Evolutionary conservation across 2,113 vertebrate genomes (phyloP), one percentile per base, ranked within the genome.

Genomic region (Eublepharis macularius): DNA sequence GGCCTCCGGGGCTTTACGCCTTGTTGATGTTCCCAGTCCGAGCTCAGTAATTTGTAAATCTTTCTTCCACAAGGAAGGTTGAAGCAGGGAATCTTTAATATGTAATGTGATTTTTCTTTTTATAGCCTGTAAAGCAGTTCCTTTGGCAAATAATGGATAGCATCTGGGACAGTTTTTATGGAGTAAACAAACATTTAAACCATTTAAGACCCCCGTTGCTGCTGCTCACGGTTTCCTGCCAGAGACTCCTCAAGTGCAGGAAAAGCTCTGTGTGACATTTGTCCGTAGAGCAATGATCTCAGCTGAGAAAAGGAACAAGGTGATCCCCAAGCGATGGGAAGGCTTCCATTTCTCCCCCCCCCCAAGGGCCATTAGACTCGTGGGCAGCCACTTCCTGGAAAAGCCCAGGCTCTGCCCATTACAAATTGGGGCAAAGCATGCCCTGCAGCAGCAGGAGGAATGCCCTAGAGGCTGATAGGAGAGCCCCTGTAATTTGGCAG

Each of bases 151-250:
- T 57, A 87, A 75, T 39, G 54, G 76, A 32, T 13, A 47, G 19
- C 51, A 49, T 39, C 45, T 5, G 54, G 74, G 74, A 51, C n/a
- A 29, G 10, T 21, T 85, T 80, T 83, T 66, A 77, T 13, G 43
- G 63, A 8, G 10, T 65, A 41, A 88, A 68, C 36, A 76, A 43
- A 65, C 54, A 68, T 41, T 76, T 11, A 88, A 82, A 65, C 7
- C 82, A 10, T 29, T 76, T 41, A 39, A 80, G 80, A 66, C 24
- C 7, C 9, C 6, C 1, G 66, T 76, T 21, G 41, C n/a, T n/a
- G n/a, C n/a, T 45, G 69, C 70, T 13, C 39, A 24, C 41, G 5
- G 17, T 76, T 80, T 45, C 72, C 43, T 21, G 4, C 43, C 13
- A 45, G 69, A 81, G 0, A 19, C 24, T 3, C 34, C 29, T 2